Conservation (phyloP, 2,888 invertebrate genomes). For the Parelbella ahira region DNA sequence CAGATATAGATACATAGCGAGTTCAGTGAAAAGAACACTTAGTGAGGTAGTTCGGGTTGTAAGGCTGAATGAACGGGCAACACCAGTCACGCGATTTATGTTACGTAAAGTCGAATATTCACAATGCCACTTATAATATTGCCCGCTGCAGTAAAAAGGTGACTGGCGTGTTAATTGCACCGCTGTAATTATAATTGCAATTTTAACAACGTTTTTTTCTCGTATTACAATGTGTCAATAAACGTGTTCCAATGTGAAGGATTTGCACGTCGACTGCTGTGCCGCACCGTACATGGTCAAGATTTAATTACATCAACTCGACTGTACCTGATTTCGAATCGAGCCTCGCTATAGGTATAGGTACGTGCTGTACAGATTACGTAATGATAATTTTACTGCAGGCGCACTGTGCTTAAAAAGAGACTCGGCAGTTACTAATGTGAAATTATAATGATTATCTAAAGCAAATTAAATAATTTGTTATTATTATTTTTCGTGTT, state of each 20-base stretch:
- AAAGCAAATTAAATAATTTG: too few relatives aligned
- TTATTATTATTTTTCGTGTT: too few relatives aligned
- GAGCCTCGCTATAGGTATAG: too few relatives aligned
- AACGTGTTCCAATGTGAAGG: conserved; percentile 38
- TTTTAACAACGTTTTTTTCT: conserved; percentile 47
- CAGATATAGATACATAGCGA: too few relatives aligned
- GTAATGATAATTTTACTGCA: too few relatives aligned
- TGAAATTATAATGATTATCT: too few relatives aligned
- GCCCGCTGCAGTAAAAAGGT: conserved; percentile 65
- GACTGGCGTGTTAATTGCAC: conserved; percentile 66
- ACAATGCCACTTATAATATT: conserved; percentile 54
- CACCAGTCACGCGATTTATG: conserved; percentile 59
- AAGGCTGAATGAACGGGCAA: conserved; percentile 58
- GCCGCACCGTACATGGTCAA: conserved; percentile 1
- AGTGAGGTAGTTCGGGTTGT: conserved; percentile 31
- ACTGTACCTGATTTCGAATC: too few relatives aligned
- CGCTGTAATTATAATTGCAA: conserved; percentile 62
- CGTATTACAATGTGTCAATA: conserved; percentile 24
- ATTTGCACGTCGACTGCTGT: conserved; percentile 9
- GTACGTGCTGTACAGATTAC: too few relatives aligned
- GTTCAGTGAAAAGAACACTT: conserved; percentile 22
- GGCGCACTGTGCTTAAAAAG: too few relatives aligned
- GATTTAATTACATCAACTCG: too few relatives aligned
- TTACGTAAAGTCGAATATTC: conserved; percentile 65
- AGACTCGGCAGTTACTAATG: too few relatives aligned